phyloP scores from a whole-genome alignment of 2,797 vertebrate species.

The Salarias fasciatus region DNA sequence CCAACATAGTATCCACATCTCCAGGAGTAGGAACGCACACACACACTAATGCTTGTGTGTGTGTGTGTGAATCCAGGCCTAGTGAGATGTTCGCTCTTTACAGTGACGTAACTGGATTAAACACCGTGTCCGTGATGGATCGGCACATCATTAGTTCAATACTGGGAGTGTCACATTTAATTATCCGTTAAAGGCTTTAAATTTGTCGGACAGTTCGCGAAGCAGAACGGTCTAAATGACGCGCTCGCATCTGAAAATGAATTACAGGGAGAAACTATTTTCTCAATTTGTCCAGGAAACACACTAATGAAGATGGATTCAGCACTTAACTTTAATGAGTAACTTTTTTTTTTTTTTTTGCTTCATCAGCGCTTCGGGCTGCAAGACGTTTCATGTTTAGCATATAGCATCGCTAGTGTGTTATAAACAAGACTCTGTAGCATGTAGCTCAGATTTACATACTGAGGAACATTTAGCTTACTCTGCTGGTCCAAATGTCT shows the following conservation, averaged over 20 bases:
- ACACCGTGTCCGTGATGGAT: slow-evolving; percentile 42
- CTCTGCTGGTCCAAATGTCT: too few species aligned
- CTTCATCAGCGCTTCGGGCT: neutral
- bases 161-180: slow-evolving; percentile 53
- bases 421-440: too few species aligned
- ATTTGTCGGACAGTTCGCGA: slow-evolving; percentile 38
- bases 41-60: too few species aligned
- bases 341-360: slow-evolving; percentile 22
- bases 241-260: slow-evolving; percentile 7
- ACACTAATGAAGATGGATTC: slow-evolving; percentile 26
- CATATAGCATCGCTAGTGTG: too few species aligned
- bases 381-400: too few species aligned
- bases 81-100: too few species aligned
- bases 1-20: too few species aligned
- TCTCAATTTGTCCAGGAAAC: slow-evolving; percentile 11
- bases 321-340: neutral
- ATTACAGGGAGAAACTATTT: slow-evolving; percentile 2
- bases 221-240: slow-evolving; percentile 5
- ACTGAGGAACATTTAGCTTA: too few species aligned
- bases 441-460: too few species aligned
- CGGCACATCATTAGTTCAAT: slow-evolving; percentile 45
- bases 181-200: slow-evolving; percentile 49
- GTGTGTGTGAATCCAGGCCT: too few species aligned
- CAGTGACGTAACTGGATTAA: slow-evolving; percentile 22
- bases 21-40: too few species aligned